Evolutionary conservation across 2,797 vertebrate species (phyloP).

Genomic region (Catharus ustulatus): DNA sequence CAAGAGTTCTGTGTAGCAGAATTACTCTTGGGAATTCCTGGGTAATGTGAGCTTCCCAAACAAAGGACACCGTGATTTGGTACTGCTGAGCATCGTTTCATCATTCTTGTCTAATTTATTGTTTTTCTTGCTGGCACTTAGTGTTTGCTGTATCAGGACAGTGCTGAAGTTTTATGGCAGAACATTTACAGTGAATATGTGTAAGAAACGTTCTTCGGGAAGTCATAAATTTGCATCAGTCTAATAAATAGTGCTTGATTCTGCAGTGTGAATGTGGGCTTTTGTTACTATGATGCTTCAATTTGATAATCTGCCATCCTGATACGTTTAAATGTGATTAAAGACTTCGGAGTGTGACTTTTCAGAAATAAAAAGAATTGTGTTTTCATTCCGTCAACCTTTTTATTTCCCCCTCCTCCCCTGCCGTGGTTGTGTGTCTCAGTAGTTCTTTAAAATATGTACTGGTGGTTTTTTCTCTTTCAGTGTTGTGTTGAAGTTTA

Average conservation of each 20-base stretch:
- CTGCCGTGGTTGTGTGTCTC: background rate
- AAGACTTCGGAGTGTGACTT: background rate
- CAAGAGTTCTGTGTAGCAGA: background rate
- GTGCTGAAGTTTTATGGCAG: background rate
- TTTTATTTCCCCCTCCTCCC: rapidly evolving
- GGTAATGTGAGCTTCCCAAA: background rate
- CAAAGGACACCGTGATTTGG: background rate
- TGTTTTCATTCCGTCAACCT: background rate
- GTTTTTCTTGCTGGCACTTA: background rate
- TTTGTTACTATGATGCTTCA: background rate
- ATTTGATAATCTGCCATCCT: background rate
- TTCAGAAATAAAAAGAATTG: background rate
- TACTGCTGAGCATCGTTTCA: background rate
- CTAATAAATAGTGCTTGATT: background rate
- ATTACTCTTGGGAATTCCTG: background rate
- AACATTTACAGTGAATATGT: background rate
- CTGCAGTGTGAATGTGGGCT: background rate
- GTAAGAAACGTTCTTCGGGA: background rate
- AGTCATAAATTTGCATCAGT: background rate
- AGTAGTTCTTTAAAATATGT: background rate
- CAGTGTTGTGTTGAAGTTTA: background rate
- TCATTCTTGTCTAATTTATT: background rate
- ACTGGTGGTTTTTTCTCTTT: background rate
- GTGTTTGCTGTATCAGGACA: background rate
- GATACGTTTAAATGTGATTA: background rate